These are phyloP conservation scores for Panurus biarmicus DNA, from an alignment of 2,113 vertebrate genomes.

Conservation along the genomic window DNA sequence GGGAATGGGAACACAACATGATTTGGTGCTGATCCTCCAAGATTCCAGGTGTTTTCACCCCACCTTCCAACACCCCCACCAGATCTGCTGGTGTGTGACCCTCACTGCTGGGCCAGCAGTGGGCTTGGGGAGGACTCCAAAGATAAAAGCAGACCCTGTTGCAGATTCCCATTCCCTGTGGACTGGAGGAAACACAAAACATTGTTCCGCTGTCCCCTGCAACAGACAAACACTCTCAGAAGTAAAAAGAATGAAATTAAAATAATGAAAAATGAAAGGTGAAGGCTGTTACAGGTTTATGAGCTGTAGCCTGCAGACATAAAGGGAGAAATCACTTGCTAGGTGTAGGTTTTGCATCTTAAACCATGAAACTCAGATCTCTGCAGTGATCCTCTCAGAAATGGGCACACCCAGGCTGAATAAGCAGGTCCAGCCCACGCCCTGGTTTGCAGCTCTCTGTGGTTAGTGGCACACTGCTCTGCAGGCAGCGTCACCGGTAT, in stretches of 20 bases:
- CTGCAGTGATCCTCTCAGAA: neutral
- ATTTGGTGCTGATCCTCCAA: neutral
- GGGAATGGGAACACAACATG: accelerated
- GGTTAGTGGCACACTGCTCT: neutral
- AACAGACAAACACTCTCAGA: neutral
- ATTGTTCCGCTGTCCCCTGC: neutral
- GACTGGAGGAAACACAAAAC: neutral
- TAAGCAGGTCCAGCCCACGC: neutral
- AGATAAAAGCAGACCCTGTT: neutral
- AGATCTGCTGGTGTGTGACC: neutral
- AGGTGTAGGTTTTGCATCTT: neutral
- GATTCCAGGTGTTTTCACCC: neutral
- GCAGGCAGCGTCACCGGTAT: neutral
- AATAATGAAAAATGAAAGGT: neutral
- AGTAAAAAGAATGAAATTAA: neutral
- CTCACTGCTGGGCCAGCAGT: neutral
- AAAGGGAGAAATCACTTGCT: neutral
- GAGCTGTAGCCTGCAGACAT: neutral
- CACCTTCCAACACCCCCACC: accelerated
- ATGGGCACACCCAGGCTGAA: neutral
- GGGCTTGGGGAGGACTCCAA: neutral
- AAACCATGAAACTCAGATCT: neutral
- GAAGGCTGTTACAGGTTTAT: neutral
- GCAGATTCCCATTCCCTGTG: neutral
- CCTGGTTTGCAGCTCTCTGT: neutral